Percentiles rank a stretch among this genome's conserved stretches.
Evolutionary conservation across 2,888 invertebrate species (phyloP).

Genomic region (Neoascia interrupta): DNA sequence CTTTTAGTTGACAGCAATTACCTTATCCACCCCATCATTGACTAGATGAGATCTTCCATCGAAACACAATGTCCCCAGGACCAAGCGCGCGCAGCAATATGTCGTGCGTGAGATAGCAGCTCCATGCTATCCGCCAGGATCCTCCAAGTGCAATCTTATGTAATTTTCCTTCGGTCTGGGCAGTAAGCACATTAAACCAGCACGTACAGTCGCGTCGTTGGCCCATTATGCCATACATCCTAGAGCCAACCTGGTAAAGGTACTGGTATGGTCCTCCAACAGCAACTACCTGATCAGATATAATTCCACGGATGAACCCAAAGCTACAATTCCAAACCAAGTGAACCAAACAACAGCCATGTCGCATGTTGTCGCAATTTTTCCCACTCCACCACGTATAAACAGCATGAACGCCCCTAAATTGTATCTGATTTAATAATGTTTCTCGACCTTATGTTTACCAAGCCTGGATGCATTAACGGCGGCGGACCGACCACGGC

Average conservation of each 20-base stretch:
- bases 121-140: slow-evolving; percentile 20
- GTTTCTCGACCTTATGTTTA: slow-evolving; percentile 24
- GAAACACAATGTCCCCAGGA: slow-evolving; percentile 49
- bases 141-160: slow-evolving; percentile 36
- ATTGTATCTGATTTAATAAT: slow-evolving; percentile 62
- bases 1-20: slow-evolving; percentile 58
- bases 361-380: slow-evolving; percentile 63
- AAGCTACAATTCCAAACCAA: slow-evolving; percentile 43
- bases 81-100: slow-evolving; percentile 3
- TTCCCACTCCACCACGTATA: slow-evolving; percentile 34
- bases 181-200: not conserved
- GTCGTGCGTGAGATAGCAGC: slow-evolving; percentile 65
- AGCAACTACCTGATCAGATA: slow-evolving; percentile 61
- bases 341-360: slow-evolving; percentile 34
- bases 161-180: slow-evolving; percentile 39
- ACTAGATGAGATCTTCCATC: slow-evolving; percentile 11
- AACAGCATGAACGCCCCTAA: slow-evolving; percentile 65
- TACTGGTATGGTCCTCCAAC: slow-evolving; percentile 7
- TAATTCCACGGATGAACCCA: slow-evolving; percentile 57
- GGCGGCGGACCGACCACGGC: not conserved
- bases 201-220: slow-evolving; percentile 53
- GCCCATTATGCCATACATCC: slow-evolving; percentile 55
- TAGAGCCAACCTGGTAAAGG: slow-evolving; percentile 45
- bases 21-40: slow-evolving; percentile 18
- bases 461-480: slow-evolving; percentile 3